phyloP scores from a whole-genome alignment of 2,797 vertebrate species.

The Enteromius unitaeniatus region DNA sequence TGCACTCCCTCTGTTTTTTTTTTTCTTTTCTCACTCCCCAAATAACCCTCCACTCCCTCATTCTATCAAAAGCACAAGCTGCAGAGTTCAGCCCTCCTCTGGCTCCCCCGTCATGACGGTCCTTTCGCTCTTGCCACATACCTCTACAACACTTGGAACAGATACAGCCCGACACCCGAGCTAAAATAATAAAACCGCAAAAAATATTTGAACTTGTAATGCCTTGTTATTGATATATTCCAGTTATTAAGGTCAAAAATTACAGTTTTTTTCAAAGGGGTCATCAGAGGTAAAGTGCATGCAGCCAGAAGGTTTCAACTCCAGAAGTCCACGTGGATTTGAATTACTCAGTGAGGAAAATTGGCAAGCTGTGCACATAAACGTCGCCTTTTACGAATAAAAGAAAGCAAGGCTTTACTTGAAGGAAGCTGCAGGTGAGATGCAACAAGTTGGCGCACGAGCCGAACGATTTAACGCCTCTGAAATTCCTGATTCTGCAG shows the following conservation, averaged over 20 bases:
- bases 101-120: slow-evolving; percentile 52
- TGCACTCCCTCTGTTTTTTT: slow-evolving; percentile 52
- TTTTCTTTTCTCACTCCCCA: slow-evolving; percentile 33
- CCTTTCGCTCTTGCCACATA: slow-evolving; percentile 41
- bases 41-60: slow-evolving; percentile 46
- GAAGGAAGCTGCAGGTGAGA: slow-evolving; percentile 58
- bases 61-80: slow-evolving; percentile 60
- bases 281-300: background rate
- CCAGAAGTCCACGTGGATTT: slow-evolving; percentile 26
- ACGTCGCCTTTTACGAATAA: background rate
- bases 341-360: slow-evolving; percentile 23
- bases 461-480: slow-evolving; percentile 55
- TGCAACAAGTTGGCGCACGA: slow-evolving; percentile 60
- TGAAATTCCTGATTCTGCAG: slow-evolving; percentile 65
- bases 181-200: slow-evolving; percentile 27
- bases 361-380: background rate
- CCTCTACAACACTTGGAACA: slow-evolving; percentile 39
- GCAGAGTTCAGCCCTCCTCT: slow-evolving; percentile 39
- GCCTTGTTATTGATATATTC: slow-evolving; percentile 1
- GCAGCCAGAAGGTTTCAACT: slow-evolving; percentile 20
- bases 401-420: background rate
- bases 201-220: background rate
- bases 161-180: slow-evolving; percentile 38
- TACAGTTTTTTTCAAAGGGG: background rate
- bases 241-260: slow-evolving; percentile 15